phyloP scores from a whole-genome alignment of 2,113 vertebrate genomes.

The Columba livia region DNA sequence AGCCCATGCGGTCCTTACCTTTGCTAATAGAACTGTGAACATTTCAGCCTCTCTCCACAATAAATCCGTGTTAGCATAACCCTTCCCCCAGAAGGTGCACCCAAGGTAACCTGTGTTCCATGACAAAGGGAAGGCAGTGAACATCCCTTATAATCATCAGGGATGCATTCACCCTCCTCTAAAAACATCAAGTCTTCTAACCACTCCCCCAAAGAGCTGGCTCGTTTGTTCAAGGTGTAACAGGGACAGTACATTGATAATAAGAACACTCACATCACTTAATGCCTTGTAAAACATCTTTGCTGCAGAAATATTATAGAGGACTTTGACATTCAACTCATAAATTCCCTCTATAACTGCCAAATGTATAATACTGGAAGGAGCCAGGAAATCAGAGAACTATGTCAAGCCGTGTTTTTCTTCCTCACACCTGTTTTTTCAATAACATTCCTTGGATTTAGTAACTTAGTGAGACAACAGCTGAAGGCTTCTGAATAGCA shows the following conservation, averaged over 20 bases:
- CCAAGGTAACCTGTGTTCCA: fast-evolving
- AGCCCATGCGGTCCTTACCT: fast-evolving
- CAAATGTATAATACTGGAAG: not conserved
- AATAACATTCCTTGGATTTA: not conserved
- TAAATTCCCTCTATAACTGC: not conserved
- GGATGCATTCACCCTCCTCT: not conserved
- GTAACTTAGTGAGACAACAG: not conserved
- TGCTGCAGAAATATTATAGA: not conserved
- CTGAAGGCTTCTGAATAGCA: not conserved
- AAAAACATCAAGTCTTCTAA: not conserved
- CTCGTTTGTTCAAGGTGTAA: not conserved
- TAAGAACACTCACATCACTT: not conserved
- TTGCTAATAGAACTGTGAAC: not conserved
- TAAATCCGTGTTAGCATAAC: not conserved
- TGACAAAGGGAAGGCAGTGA: fast-evolving
- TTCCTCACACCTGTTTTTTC: not conserved
- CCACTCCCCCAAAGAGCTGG: not conserved
- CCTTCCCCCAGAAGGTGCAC: not conserved
- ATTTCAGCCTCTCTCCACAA: not conserved
- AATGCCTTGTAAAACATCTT: not conserved
- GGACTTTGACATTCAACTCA: not conserved
- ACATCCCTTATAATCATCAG: not conserved
- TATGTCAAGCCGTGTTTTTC: not conserved
- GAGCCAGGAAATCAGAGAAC: not conserved
- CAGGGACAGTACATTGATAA: not conserved